Evolutionary conservation across 2,797 vertebrate genomes (phyloP), one percentile per base, ranked within the genome.

Genomic region (Gorsachius magnificus): DNA sequence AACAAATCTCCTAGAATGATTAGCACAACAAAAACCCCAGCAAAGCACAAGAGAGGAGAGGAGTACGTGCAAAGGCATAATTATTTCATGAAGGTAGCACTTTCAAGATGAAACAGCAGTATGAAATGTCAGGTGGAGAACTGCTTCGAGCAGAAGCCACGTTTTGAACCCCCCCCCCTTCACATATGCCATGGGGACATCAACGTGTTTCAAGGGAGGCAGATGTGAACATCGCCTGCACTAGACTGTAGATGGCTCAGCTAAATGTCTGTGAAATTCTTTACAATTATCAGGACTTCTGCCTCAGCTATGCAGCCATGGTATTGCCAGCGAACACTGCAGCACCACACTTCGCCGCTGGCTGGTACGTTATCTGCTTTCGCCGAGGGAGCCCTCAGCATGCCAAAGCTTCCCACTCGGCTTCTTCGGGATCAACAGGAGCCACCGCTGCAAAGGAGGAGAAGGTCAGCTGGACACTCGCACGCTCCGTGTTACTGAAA

Each of bases 1-100:
- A 93, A 86, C 91, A 95, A 91, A 82, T 76, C 83, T 78, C 86
- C 84, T 31, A 4, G 12, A 85, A 58, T 35, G 57, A 95, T 87
- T 83, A 95, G 91, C 77, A 83, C 83, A 90, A 96, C 71, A 96
- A 87, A 95, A 91, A 85, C 6, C 5, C 22, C 83, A 77, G 74
- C 3, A 43, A 68, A 95, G 68, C 60, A 77, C 58, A 77, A 41
- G 77, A 48, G 24, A 83, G 75, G 63, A 61, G 41, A 86, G 58
- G 53, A 79, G 35, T 88, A 75, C 0, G 3, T 78, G 74, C 68
- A 80, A 82, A 93, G 80, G 87, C 81, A 51, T 82, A 72, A 92
- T 92, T 79, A 93, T 87, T 69, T 53, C 57, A 46, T 0, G n/a
- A 79, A 76, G 0, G 0, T 24, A 70, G 77, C 41, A 63, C 70